Percentiles rank a stretch among this genome's conserved stretches.
Evolutionary conservation across 1,140 invertebrate species (phyloP).

Genomic region (Oreohelix idahoensis): DNA sequence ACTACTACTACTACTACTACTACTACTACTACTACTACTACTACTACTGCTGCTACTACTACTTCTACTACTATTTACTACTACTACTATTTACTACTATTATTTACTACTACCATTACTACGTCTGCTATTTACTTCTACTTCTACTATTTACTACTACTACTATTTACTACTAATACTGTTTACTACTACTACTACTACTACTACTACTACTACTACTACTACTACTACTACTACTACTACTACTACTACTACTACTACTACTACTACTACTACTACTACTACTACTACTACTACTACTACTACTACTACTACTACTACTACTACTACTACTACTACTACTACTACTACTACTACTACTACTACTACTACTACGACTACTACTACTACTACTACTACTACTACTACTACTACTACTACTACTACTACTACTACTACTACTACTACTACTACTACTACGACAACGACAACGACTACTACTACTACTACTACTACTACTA

Average conservation of each 20-base stretch:
- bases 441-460: too few species aligned
- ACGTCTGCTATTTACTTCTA: neutral
- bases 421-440: constrained; percentile 10
- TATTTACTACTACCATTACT: neutral
- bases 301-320: neutral
- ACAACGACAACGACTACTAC: too few species aligned
- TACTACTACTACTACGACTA: too few species aligned
- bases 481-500: too few species aligned
- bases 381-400: too few species aligned
- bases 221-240: constrained; percentile 6
- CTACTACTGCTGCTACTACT: neutral
- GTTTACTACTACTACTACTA: constrained; percentile 4
- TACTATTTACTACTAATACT: neutral
- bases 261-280: constrained; percentile 7
- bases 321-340: constrained; percentile 7
- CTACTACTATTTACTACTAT: neutral
- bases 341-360: constrained; percentile 9
- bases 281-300: constrained; percentile 1
- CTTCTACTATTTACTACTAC: too few species aligned
- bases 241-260: constrained; percentile 9
- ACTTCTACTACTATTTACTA: neutral
- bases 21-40: neutral
- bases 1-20: neutral
- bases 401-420: constrained; percentile 7
- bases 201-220: constrained; percentile 1